Conservation (phyloP, 2,888 invertebrate genomes). For the Ephialtes manifestator region DNA sequence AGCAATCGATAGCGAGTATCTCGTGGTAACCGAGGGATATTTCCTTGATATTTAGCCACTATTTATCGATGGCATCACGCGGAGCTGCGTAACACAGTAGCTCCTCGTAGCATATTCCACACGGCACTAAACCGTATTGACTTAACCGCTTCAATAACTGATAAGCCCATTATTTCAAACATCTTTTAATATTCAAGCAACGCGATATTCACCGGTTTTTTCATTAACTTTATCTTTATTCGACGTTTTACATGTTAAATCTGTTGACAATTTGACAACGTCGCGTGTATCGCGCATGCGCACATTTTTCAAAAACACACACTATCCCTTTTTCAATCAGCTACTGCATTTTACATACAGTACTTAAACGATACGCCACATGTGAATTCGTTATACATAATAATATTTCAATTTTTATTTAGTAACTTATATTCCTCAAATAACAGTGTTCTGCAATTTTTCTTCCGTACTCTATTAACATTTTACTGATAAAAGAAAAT, state of each 20-base stretch:
- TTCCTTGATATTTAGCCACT: slow-evolving; percentile 73
- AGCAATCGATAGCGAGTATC: slow-evolving; percentile 46
- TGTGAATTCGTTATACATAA: too few species aligned
- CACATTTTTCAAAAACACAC: background rate
- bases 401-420: too few species aligned
- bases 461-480: too few species aligned
- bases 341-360: background rate
- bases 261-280: slow-evolving; percentile 82
- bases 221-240: slow-evolving; percentile 77
- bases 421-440: too few species aligned
- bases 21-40: slow-evolving; percentile 41
- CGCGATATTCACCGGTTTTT: slow-evolving; percentile 67
- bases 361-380: too few species aligned
- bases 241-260: slow-evolving; percentile 78
- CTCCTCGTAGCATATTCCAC: slow-evolving; percentile 85
- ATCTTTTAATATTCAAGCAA: slow-evolving; percentile 76
- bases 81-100: slow-evolving; percentile 86
- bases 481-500: too few species aligned
- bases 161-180: slow-evolving; percentile 52
- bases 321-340: background rate
- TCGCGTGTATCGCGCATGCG: slow-evolving; percentile 77
- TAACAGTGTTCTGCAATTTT: too few species aligned
- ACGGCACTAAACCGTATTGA: slow-evolving; percentile 81
- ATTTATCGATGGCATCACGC: slow-evolving; percentile 81
- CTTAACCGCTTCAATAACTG: slow-evolving; percentile 77